These are phyloP conservation scores for Coluber constrictor DNA, from an alignment of 2,797 vertebrate genomes.

Conservation along the genomic window DNA sequence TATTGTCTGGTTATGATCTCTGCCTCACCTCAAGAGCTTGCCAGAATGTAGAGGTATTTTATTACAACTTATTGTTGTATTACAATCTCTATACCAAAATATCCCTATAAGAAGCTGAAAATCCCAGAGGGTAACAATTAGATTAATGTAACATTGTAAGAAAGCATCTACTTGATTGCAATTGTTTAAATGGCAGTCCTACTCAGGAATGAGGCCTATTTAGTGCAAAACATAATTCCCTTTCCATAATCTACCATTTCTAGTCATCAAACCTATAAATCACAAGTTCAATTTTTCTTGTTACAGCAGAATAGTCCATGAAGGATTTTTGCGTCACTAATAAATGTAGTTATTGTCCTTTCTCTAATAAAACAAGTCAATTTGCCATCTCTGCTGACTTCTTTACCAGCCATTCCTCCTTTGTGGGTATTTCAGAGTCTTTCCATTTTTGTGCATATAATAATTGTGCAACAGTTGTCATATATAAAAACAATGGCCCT, in stretches of 20 bases:
- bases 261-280: not conserved
- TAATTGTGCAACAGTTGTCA: not conserved
- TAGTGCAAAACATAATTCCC: not conserved
- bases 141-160: not conserved
- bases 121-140: not conserved
- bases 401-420: not conserved
- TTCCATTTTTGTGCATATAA: not conserved
- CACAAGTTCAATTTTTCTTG: not conserved
- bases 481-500: not conserved
- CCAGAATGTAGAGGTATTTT: conserved; percentile 31
- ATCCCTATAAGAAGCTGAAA: not conserved
- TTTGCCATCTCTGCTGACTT: not conserved
- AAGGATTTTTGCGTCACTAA: not conserved
- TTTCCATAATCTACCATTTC: not conserved
- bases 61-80: conserved; percentile 34
- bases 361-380: not conserved
- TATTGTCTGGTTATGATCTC: conserved; percentile 53
- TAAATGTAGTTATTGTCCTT: not conserved
- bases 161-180: not conserved
- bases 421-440: not conserved
- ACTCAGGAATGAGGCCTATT: not conserved
- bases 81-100: not conserved
- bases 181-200: not conserved
- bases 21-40: conserved; percentile 48
- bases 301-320: not conserved